Conservation (phyloP, 2,888 invertebrate species). For the Parelbella ahira region DNA sequence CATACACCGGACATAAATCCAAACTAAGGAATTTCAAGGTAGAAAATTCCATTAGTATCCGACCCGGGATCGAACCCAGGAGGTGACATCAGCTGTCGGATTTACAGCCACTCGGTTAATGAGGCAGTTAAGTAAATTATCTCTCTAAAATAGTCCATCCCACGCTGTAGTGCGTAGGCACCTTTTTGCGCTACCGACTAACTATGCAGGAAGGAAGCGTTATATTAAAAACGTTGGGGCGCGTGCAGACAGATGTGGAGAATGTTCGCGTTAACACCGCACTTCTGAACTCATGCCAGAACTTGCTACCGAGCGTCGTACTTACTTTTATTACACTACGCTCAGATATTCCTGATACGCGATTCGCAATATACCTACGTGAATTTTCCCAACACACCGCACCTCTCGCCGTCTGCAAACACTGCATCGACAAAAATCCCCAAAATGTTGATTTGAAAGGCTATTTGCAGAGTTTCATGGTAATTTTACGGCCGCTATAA, state of each 20-base stretch:
- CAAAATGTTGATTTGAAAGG: conserved; percentile 50
- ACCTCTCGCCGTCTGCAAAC: conserved; percentile 28
- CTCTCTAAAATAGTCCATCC: too few relatives aligned
- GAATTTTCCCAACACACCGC: background rate
- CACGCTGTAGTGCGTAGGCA: background rate
- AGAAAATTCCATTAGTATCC: too few relatives aligned
- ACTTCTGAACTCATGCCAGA: conserved; percentile 66
- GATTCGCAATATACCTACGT: too few relatives aligned
- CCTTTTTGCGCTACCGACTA: background rate
- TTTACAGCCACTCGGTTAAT: too few relatives aligned
- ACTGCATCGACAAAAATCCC: conserved; percentile 28
- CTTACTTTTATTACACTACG: conserved; percentile 52
- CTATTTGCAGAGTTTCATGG: conserved; percentile 53
- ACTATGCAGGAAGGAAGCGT: conserved; percentile 32
- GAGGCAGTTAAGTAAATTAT: too few relatives aligned
- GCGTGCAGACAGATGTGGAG: conserved; percentile 58
- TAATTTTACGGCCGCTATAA: conserved; percentile 60
- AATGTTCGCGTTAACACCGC: conserved; percentile 61
- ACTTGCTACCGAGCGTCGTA: conserved; percentile 42
- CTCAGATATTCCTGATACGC: too few relatives aligned
- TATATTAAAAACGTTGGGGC: conserved; percentile 60
- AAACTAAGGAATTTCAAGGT: too few relatives aligned
- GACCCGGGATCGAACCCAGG: too few relatives aligned
- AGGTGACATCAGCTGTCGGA: too few relatives aligned
- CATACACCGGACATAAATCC: too few relatives aligned